A percentile compares a stretch with the other conserved stretches of the same genome.
Evolutionary conservation across 1,140 invertebrate genomes (phyloP).

Genomic region (Diorhabda sublineata): DNA sequence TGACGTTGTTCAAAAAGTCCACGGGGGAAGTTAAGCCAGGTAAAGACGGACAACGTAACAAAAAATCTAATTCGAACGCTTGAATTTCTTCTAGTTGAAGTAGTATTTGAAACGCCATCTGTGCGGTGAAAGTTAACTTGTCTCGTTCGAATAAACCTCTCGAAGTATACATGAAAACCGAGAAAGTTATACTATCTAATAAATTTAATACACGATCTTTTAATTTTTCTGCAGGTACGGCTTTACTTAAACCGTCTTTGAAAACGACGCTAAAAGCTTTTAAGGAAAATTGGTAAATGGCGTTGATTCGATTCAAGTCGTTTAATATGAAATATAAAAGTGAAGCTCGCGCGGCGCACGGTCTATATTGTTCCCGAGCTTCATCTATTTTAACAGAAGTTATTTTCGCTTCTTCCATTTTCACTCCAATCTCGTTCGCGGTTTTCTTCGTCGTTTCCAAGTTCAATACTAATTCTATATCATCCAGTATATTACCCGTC

Average conservation of each 20-base stretch:
- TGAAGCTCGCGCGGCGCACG: constrained; percentile 80
- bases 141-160: constrained; percentile 90
- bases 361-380: constrained; percentile 83
- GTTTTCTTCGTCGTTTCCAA: constrained; percentile 91
- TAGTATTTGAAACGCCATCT: constrained; percentile 74
- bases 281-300: constrained; percentile 93
- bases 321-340: constrained; percentile 93
- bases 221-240: constrained; percentile 64
- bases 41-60: constrained; percentile 73
- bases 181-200: constrained; percentile 84
- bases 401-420: constrained; percentile 77
- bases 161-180: constrained; percentile 83
- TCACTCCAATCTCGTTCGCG: constrained; percentile 83
- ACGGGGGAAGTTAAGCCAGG: constrained; percentile 69
- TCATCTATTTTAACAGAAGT: constrained; percentile 86
- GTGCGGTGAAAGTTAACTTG: constrained; percentile 86
- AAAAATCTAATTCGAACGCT: constrained; percentile 76
- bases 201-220: constrained; percentile 71
- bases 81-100: constrained; percentile 64
- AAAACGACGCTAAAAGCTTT: constrained; percentile 94
- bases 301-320: constrained; percentile 90
- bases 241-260: constrained; percentile 75
- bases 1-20: constrained; percentile 75
- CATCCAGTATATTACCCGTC: constrained; percentile 84
- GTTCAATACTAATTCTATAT: constrained; percentile 86